Evolutionary conservation across 2,888 invertebrate species (phyloP).

Genomic region (Halocaridina rubra): DNA sequence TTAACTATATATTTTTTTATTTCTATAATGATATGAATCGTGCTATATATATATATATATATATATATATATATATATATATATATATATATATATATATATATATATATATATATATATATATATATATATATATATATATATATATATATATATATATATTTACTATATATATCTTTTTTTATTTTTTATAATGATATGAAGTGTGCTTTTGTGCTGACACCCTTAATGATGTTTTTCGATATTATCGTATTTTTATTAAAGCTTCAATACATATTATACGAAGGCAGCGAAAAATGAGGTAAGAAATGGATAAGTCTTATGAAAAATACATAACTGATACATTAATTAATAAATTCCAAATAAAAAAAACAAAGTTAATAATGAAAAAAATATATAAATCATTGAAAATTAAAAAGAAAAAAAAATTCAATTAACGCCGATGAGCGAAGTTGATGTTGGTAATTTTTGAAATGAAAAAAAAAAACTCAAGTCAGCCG

Average conservation of each 20-base stretch:
- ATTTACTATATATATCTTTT: not conserved
- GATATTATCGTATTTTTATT: not conserved
- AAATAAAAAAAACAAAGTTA: not conserved
- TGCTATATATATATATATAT: not conserved
- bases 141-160: conserved; percentile 19
- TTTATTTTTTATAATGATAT: too few species aligned
- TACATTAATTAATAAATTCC: not conserved
- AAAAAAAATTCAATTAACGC: not conserved
- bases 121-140: conserved; percentile 19
- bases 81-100: not conserved
- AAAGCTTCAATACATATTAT: not conserved
- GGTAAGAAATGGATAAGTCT: too few species aligned
- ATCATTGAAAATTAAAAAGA: not conserved
- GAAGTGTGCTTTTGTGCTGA: too few species aligned
- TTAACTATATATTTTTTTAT: not conserved
- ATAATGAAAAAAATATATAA: not conserved
- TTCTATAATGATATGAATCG: not conserved
- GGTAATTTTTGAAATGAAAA: not conserved
- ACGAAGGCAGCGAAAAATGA: not conserved
- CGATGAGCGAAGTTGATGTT: too few species aligned
- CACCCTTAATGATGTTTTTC: too few species aligned
- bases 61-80: not conserved
- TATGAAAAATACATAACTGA: not conserved
- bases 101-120: conserved; percentile 10
- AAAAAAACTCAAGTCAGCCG: not conserved